Evolutionary conservation across 2,113 vertebrate species (phyloP), one percentile per base, ranked within the genome.

Genomic region (Tupaia tana): DNA sequence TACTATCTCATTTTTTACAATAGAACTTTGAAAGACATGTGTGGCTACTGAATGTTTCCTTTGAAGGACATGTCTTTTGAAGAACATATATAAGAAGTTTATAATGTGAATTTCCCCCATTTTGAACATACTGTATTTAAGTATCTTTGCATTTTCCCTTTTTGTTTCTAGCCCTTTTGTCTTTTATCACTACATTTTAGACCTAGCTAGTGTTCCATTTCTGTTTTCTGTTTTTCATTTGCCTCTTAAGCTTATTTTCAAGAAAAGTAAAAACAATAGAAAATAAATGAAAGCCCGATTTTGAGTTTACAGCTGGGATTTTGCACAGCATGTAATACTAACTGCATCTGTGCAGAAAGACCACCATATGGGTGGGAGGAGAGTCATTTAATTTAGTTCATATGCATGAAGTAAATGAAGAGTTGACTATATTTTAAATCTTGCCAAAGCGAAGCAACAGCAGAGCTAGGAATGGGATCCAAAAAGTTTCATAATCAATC

Each of bases 271-370:
- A 95, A 92, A 94, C 54, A 87, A 89, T 43, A 91, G 56, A 91
- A 91, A 91, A 96, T 81, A 85, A 97, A 61, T 61, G 93, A 96
- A 97, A 96, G 54, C 54, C 19, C 1, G 66, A 63, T 96, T 86
- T 77, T 70, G 25, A 20, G 77, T 96, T 96, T 97, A 89, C 97
- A 97, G 87, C 96, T 98, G 97, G 93, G 96, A 96, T 97, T 98
- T 97, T 97, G 86, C 95, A 94, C 96, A 95, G 83, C 93, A 83
- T 90, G 90, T 91, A 94, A 94, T 89, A 91, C 87, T 69, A 93
- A 94, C 56, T 98, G 89, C 98, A 98, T 98, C 98, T 98, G 98
- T 98, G 97, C 87, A 24, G 90, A 97, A 93, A 96, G 63, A 86
- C 92, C 64, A 98, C 96, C 98, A 98, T 98, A 98, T 97, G 98